Base-by-base conservation (phyloP, 92 coral and sea anemone species). In the Porites rus region DNA sequence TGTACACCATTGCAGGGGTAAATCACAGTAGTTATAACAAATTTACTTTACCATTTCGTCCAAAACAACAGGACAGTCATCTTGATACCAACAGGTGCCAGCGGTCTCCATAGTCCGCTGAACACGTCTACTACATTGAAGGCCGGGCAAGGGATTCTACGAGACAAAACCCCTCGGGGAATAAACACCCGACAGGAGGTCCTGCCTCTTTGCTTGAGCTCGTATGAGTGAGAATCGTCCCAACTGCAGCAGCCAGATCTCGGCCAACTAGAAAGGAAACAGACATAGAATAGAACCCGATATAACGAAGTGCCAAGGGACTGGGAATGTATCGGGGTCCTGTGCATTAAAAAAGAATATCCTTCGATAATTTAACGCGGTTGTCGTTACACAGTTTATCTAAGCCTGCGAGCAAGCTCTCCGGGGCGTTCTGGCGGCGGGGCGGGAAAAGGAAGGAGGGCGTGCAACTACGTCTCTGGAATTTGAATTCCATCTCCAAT, bases 1-100 rank as follows among this genome's bases (percentile, higher is more conserved):
- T 3, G 43, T 38, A 38, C 43, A 0, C 43, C 43, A 38, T 38
- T 3, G 3, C 43, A 38, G 3, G 6, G 43, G 4, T 38, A 38
- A 38, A 38, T 38, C 43, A 38, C 43, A 38, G 43, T 38, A 38
- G 43, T 38, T 38, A 38, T 38, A 58, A 58, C 63, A 58, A 11
- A 20, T 11, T n/a, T 21, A 19, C 81, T 95, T 82, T 66, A 96
- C 99, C 99, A 96, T 56, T 90, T 93, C 21, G 99, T 96, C 99
- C 99, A 96, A 60, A 96, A 96, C 61, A 96, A 72, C 80, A 96
- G 51, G 51, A 93, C 96, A 78, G 86, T 86, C 51, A 98, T 92
- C 24, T 73, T 69, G 51, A 75, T 38, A 10, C 88, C 88, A 13
- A 76, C 18, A 25, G 89, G 83, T 17, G 91, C 66, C 24, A 96